phyloP scores from a whole-genome alignment of 2,113 vertebrate genomes.

The Heteronetta atricapilla region DNA sequence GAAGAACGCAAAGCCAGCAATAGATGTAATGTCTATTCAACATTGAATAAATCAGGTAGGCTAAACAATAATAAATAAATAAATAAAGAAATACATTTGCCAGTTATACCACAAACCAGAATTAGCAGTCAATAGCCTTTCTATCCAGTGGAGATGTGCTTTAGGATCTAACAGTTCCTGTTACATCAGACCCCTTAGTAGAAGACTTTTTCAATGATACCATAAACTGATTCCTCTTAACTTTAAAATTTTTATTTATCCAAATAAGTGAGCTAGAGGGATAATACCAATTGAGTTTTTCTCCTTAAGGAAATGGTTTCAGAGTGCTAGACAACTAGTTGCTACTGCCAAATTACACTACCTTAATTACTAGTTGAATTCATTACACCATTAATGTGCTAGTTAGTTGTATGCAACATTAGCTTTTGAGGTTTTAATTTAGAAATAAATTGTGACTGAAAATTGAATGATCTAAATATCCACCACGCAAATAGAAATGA shows the following conservation, averaged over 20 bases:
- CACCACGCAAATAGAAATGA: not conserved
- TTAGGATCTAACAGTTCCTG: not conserved
- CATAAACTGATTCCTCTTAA: not conserved
- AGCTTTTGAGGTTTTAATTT: not conserved
- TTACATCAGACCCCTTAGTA: not conserved
- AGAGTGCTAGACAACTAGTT: not conserved
- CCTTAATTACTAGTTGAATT: constrained; percentile 38
- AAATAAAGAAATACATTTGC: not conserved
- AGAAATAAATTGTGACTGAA: not conserved
- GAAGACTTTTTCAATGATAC: not conserved
- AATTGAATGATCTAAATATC: constrained; percentile 11
- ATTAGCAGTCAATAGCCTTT: not conserved
- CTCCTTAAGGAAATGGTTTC: not conserved
- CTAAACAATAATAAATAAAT: not conserved
- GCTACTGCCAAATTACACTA: not conserved
- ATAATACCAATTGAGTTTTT: not conserved
- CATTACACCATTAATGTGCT: not conserved
- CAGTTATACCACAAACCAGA: not conserved
- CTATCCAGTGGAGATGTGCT: not conserved
- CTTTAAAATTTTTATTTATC: not conserved
- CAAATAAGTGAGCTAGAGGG: not conserved
- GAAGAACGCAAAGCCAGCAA: not conserved
- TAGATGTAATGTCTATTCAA: not conserved
- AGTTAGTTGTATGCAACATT: constrained; percentile 11
- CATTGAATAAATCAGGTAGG: not conserved